phyloP scores from a whole-genome alignment of 2,113 vertebrate genomes.

The Tenebrosternarchus preto region DNA sequence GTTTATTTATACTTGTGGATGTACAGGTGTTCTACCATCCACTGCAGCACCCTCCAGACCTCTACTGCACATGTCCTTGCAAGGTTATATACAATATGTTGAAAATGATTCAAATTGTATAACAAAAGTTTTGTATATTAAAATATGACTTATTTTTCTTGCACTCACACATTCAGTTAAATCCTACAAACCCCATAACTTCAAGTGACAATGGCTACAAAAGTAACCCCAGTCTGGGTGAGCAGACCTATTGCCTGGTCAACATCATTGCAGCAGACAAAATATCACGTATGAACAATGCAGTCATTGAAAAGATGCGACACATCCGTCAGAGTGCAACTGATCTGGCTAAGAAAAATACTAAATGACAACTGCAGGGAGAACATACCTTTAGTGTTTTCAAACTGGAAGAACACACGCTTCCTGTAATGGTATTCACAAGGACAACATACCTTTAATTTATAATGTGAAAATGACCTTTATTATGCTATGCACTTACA shows the following conservation, averaged over 20 bases:
- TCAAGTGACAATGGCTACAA: neutral
- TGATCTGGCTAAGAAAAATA: neutral
- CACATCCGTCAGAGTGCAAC: neutral
- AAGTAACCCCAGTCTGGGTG: neutral
- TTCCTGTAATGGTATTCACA: too few species aligned
- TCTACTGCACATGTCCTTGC: too few species aligned
- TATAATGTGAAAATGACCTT: too few species aligned
- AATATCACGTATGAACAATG: neutral
- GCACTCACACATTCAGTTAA: conserved; percentile 24
- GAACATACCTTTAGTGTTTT: too few species aligned
- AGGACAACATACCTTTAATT: too few species aligned
- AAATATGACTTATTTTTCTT: neutral
- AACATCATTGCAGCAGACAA: neutral
- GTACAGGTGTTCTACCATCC: too few species aligned
- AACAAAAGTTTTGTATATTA: neutral
- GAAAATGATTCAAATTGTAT: neutral
- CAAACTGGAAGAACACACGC: too few species aligned
- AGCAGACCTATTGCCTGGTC: conserved; percentile 35
- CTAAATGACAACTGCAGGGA: too few species aligned
- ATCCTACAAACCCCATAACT: neutral
- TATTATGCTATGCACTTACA: too few species aligned
- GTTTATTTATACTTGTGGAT: too few species aligned
- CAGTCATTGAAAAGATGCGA: conserved; percentile 20
- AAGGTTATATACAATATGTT: too few species aligned
- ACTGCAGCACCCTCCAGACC: too few species aligned